A percentile compares a stretch with the other conserved stretches of the same genome.
These are phyloP conservation scores for Pantherophis vulpinus DNA, from an alignment of 2,797 vertebrate species.

Conservation along the genomic window DNA sequence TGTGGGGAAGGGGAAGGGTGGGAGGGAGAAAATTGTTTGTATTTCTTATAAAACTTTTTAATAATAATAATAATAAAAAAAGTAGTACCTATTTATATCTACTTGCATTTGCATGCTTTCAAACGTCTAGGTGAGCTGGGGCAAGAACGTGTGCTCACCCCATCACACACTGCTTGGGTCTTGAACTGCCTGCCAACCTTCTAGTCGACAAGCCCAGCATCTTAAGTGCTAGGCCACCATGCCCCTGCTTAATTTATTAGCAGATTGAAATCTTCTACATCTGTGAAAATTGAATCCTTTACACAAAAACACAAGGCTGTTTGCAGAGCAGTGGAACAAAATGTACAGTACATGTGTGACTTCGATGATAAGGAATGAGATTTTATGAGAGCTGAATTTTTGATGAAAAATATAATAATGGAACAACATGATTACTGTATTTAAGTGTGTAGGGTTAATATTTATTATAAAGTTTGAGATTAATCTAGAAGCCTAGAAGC, in stretches of 20 bases:
- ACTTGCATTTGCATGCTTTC: no score
- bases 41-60: no score
- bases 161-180: no score
- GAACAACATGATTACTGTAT: background rate
- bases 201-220: no score
- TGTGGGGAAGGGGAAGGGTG: no score
- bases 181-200: no score
- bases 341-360: background rate
- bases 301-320: background rate
- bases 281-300: background rate
- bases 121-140: no score
- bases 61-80: no score
- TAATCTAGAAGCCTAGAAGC: background rate
- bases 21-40: no score
- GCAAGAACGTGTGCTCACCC: no score
- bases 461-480: background rate
- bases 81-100: no score
- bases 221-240: no score
- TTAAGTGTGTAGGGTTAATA: background rate
- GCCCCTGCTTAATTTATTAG: background rate
- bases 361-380: background rate
- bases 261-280: background rate
- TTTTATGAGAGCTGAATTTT: background rate
- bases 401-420: background rate
- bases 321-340: background rate